phyloP scores from a whole-genome alignment of 2,797 vertebrate species.

The Clarias pachynema region DNA sequence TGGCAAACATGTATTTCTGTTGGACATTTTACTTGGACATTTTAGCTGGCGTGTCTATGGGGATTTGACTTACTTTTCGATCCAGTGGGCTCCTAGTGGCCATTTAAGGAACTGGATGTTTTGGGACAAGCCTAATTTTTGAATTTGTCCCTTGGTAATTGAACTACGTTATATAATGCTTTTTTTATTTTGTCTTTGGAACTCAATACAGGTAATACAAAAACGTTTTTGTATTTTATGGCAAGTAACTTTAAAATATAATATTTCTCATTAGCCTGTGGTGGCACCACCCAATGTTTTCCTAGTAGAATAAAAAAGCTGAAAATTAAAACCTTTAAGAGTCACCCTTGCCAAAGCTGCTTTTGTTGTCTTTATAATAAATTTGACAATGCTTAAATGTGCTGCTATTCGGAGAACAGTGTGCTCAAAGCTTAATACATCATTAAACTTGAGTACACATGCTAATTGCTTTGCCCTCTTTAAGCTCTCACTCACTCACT shows the following conservation, averaged over 20 bases:
- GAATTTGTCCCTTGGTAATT: too few relatives aligned
- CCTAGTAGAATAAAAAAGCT: neutral
- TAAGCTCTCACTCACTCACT: constrained; percentile 13
- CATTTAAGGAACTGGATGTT: too few relatives aligned
- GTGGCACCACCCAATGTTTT: neutral
- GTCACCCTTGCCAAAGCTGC: neutral
- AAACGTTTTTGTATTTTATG: neutral
- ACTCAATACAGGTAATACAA: too few relatives aligned
- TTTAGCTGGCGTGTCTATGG: too few relatives aligned
- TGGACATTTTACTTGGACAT: too few relatives aligned
- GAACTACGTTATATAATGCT: neutral
- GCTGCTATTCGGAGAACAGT: constrained; percentile 19
- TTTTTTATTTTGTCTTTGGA: neutral
- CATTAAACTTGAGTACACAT: constrained; percentile 27
- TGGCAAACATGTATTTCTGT: too few relatives aligned
- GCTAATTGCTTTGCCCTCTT: constrained; percentile 49
- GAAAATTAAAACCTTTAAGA: neutral
- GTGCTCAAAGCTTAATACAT: constrained; percentile 22
- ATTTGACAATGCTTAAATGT: constrained; percentile 17
- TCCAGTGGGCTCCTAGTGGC: too few relatives aligned
- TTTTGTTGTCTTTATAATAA: neutral
- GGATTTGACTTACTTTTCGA: too few relatives aligned
- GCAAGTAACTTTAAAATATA: neutral
- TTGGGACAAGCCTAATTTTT: too few relatives aligned
- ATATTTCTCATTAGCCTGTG: neutral